Conservation (phyloP, 23 tunicate species). For the Halocynthia roretzi region DNA sequence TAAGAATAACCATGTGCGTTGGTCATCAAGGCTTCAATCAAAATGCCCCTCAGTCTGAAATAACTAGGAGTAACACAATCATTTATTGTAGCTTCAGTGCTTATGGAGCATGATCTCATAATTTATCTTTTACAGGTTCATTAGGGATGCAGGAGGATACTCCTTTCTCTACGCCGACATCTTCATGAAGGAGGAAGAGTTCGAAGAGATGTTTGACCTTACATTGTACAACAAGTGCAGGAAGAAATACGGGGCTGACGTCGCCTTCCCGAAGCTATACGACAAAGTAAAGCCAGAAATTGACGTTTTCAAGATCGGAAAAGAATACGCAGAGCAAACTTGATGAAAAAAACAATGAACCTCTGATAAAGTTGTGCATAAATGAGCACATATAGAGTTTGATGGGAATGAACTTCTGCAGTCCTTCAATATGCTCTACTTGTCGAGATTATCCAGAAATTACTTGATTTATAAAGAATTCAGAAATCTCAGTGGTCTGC, state of each 20-base stretch:
- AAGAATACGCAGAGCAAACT: conserved; percentile 21
- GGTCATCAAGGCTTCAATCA: too few relatives aligned
- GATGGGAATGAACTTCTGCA: too few relatives aligned
- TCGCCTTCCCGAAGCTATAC: conserved; percentile 74
- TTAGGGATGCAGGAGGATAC: conserved; percentile 66
- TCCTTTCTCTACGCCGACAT: conserved; percentile 81
- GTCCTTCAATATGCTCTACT: too few relatives aligned
- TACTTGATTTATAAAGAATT: too few relatives aligned
- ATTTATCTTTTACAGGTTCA: conserved; percentile 24
- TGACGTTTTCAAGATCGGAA: conserved; percentile 61
- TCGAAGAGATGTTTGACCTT: conserved; percentile 73
- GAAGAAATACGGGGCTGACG: conserved; percentile 44
- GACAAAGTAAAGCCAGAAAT: conserved; percentile 72
- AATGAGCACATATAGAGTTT: too few relatives aligned
- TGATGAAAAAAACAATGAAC: neutral
- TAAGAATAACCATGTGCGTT: too few relatives aligned
- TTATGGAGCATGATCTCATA: neutral
- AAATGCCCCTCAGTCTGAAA: too few relatives aligned
- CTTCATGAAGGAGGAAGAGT: conserved; percentile 65
- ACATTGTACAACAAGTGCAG: conserved; percentile 62
- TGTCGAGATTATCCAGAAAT: too few relatives aligned
- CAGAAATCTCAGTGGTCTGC: too few relatives aligned
- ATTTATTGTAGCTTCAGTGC: too few relatives aligned
- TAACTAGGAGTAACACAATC: too few relatives aligned
- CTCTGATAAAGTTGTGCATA: too few relatives aligned